Conservation (phyloP, 2,888 invertebrate genomes). For the Epirrhoe alternata region DNA sequence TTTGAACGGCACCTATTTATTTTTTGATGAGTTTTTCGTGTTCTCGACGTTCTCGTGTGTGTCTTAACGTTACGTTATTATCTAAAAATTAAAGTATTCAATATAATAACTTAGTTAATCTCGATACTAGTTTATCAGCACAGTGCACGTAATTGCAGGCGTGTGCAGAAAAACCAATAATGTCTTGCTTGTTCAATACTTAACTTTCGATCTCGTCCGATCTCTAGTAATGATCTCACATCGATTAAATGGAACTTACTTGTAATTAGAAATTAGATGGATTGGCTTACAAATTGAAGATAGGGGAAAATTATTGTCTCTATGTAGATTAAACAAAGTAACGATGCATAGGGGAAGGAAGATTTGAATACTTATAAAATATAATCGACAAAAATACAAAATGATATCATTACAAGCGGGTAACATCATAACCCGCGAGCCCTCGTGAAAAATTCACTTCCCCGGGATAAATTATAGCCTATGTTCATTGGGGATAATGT, state of each 20-base stretch:
- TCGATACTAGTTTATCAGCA: slow-evolving; percentile 25
- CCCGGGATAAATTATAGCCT: too few species aligned
- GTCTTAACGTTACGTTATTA: background rate
- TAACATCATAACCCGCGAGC: too few species aligned
- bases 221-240: slow-evolving; percentile 23
- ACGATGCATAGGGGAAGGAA: too few species aligned
- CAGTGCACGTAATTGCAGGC: slow-evolving; percentile 23
- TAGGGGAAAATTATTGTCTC: background rate
- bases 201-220: slow-evolving; percentile 28
- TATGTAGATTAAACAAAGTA: too few species aligned
- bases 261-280: slow-evolving; percentile 15
- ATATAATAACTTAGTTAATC: slow-evolving; percentile 2
- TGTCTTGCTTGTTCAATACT: slow-evolving; percentile 24
- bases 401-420: too few species aligned
- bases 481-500: too few species aligned
- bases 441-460: too few species aligned
- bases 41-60: background rate
- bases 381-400: too few species aligned
- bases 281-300: background rate
- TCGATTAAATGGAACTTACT: slow-evolving; percentile 15
- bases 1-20: too few species aligned
- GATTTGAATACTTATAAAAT: too few species aligned
- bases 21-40: background rate
- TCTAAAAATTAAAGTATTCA: slow-evolving; percentile 20
- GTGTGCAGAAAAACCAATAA: slow-evolving; percentile 33